A percentile compares a stretch with the other conserved stretches of the same genome.
These are phyloP conservation scores for Episyrphus balteatus DNA, from an alignment of 1,140 invertebrate genomes.

Conservation along the genomic window DNA sequence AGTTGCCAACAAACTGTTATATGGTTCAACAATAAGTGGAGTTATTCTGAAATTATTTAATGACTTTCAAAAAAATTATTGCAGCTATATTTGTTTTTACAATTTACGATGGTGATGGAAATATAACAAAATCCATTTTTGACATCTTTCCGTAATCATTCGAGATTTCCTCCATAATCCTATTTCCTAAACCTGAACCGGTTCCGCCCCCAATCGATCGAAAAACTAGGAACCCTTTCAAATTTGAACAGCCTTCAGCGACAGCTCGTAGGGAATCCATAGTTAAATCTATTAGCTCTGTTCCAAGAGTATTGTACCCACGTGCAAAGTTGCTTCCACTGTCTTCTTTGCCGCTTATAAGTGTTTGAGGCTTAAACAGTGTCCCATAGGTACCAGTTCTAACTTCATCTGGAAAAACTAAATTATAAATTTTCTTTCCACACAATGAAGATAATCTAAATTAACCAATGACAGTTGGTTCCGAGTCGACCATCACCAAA, in stretches of 20 bases:
- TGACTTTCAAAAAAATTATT: not conserved
- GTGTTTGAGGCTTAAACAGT: slow-evolving; percentile 64
- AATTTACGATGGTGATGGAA: slow-evolving; percentile 63
- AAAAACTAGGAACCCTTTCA: slow-evolving; percentile 71
- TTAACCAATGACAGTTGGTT: slow-evolving; percentile 64
- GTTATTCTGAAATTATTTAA: slow-evolving; percentile 40
- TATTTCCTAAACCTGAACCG: slow-evolving; percentile 70
- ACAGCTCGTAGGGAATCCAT: slow-evolving; percentile 53
- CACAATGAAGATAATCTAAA: slow-evolving; percentile 43
- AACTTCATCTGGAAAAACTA: slow-evolving; percentile 48
- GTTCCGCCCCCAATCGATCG: slow-evolving; percentile 87
- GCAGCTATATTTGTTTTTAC: no score
- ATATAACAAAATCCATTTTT: slow-evolving; percentile 60
- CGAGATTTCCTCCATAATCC: slow-evolving; percentile 57
- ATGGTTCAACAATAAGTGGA: slow-evolving; percentile 78
- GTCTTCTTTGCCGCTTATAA: slow-evolving; percentile 75
- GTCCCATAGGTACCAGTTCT: slow-evolving; percentile 59
- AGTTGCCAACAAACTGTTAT: slow-evolving; percentile 73
- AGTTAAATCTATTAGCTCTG: slow-evolving; percentile 58
- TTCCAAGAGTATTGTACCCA: slow-evolving; percentile 74
- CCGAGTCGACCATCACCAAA: slow-evolving; percentile 70
- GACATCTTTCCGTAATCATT: slow-evolving; percentile 57
- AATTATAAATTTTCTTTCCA: not conserved
- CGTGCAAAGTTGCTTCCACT: slow-evolving; percentile 78
- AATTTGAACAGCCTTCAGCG: slow-evolving; percentile 63